A percentile compares a stretch with the other conserved stretches of the same genome.
Conservation (phyloP, 1,140 invertebrate species). For the Phortica variegata region DNA sequence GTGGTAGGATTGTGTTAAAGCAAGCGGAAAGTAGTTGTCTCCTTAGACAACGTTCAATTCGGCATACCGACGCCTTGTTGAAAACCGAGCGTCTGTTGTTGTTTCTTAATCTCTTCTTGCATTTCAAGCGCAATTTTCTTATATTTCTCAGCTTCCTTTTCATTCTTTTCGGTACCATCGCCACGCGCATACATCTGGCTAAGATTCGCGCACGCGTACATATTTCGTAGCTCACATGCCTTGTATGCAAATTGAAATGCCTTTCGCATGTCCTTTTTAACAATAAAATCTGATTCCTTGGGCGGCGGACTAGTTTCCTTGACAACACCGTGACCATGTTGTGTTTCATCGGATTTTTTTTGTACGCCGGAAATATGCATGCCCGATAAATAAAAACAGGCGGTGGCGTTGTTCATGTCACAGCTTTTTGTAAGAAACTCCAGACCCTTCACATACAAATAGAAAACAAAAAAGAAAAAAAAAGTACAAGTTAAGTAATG, state of each 20-base stretch:
- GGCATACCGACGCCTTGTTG: constrained; percentile 63
- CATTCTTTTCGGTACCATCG: constrained; percentile 72
- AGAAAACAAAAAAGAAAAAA: background rate
- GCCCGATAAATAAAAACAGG: constrained; percentile 79
- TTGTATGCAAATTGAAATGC: constrained; percentile 74
- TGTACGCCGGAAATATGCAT: constrained; percentile 74
- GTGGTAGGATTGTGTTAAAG: too few relatives aligned
- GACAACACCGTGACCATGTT: constrained; percentile 19
- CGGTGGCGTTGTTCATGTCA: constrained; percentile 66
- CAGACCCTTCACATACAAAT: constrained; percentile 59
- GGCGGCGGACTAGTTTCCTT: constrained; percentile 4
- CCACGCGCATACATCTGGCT: constrained; percentile 71
- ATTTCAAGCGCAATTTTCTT: constrained; percentile 70
- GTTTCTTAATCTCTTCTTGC: constrained; percentile 65
- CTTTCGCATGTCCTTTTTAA: constrained; percentile 72
- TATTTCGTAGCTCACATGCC: constrained; percentile 77
- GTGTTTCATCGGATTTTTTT: constrained; percentile 51
- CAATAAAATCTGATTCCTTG: constrained; percentile 58
- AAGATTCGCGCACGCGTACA: constrained; percentile 83
- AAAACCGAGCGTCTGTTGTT: constrained; percentile 64
- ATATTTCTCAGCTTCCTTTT: constrained; percentile 69
- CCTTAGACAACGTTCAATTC: too few relatives aligned
- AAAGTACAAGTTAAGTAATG: constrained; percentile 3
- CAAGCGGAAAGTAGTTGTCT: too few relatives aligned
- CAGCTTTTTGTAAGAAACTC: constrained; percentile 73